phyloP scores from a whole-genome alignment of 2,797 vertebrate species.

The Tragelaphus oryx region DNA sequence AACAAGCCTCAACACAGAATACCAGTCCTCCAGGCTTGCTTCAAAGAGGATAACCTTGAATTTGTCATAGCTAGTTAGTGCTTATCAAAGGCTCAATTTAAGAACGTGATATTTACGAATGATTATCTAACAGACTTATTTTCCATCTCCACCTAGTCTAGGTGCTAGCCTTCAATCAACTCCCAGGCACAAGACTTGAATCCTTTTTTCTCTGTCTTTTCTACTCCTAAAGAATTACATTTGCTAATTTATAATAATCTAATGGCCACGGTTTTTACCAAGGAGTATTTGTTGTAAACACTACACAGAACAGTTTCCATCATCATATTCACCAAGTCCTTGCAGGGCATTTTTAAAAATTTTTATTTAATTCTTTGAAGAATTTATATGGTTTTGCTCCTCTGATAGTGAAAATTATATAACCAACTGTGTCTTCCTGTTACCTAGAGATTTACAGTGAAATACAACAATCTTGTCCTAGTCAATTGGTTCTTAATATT shows the following conservation, averaged over 20 bases:
- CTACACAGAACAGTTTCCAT: background rate
- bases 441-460: background rate
- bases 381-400: background rate
- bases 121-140: conserved; percentile 14
- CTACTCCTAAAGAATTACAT: background rate
- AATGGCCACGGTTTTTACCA: background rate
- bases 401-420: background rate
- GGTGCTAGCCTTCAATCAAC: background rate
- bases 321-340: background rate
- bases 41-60: conserved; percentile 3
- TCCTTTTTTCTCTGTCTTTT: background rate
- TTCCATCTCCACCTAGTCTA: background rate
- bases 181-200: background rate
- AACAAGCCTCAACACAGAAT: conserved; percentile 38
- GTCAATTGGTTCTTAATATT: background rate
- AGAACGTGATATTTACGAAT: background rate
- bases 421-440: background rate
- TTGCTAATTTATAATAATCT: background rate
- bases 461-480: background rate
- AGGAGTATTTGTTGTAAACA: background rate
- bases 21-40: conserved; percentile 31
- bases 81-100: conserved; percentile 48
- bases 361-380: background rate
- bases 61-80: background rate
- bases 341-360: background rate